These are phyloP conservation scores for Lemur catta DNA, from an alignment of 2,797 vertebrate species.

Conservation along the genomic window DNA sequence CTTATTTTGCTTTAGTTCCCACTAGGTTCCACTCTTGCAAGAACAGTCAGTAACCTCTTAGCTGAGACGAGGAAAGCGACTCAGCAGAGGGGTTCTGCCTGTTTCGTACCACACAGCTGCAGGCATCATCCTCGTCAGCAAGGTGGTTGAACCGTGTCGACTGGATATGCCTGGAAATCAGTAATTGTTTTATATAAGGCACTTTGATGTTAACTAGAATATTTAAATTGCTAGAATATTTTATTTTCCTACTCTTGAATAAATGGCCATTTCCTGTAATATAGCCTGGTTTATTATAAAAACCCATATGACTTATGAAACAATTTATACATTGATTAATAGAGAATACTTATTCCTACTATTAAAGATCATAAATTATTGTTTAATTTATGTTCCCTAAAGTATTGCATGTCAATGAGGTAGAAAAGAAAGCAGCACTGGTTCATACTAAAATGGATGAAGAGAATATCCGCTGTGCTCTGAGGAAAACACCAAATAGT, in stretches of 20 bases:
- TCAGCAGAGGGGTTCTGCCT: neutral
- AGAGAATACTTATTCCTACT: neutral
- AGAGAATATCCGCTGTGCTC: neutral
- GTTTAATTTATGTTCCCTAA: neutral
- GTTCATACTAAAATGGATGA: neutral
- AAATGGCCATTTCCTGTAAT: neutral
- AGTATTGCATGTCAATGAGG: neutral
- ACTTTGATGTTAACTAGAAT: neutral
- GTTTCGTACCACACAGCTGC: neutral
- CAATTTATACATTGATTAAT: neutral
- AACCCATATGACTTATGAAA: neutral
- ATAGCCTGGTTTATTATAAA: neutral
- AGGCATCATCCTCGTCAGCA: neutral
- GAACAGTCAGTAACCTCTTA: neutral
- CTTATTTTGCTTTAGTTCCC: neutral
- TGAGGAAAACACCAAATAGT: rapidly evolving
- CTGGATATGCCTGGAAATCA: neutral
- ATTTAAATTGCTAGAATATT: neutral
- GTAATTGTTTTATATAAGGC: neutral
- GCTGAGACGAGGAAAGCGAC: neutral
- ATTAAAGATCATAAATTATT: neutral
- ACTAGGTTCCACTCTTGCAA: too few species aligned
- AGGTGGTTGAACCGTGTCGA: neutral
- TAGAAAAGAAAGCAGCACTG: neutral
- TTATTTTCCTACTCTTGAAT: neutral